Conservation (phyloP, 1,140 invertebrate species). For the Fopius arisanus region DNA sequence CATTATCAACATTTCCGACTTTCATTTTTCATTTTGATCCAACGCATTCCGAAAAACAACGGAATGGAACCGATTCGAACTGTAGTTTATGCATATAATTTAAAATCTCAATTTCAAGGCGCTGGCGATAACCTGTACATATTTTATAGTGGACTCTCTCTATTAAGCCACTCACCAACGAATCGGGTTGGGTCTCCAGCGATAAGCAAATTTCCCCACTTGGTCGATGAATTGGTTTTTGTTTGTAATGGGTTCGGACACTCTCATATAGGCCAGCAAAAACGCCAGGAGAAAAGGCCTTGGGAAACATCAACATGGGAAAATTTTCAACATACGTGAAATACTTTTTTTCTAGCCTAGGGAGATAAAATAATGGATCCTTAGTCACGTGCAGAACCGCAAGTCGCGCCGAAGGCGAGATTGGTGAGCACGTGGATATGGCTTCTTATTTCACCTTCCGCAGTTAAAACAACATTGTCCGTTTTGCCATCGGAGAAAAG, state of each 20-base stretch:
- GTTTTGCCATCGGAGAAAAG: too few relatives aligned
- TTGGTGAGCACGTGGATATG: too few relatives aligned
- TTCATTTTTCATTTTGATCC: conserved; percentile 12
- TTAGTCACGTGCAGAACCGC: too few relatives aligned
- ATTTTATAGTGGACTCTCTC: neutral
- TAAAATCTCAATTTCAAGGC: too few relatives aligned
- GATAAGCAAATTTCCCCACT: neutral
- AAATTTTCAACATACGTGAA: neutral
- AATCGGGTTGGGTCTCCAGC: neutral
- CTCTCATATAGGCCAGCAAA: neutral
- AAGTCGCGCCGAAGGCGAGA: too few relatives aligned
- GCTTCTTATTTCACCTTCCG: too few relatives aligned
- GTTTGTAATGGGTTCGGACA: neutral
- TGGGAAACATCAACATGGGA: neutral
- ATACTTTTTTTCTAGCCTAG: too few relatives aligned
- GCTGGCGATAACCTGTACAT: neutral
- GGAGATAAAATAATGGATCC: too few relatives aligned
- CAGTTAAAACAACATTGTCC: too few relatives aligned
- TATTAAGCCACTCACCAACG: neutral
- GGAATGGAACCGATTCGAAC: neutral
- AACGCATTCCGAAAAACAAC: neutral
- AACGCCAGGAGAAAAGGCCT: neutral
- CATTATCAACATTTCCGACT: neutral
- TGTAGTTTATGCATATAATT: neutral
- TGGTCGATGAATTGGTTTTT: neutral